These are phyloP conservation scores for Aleiodes sp. DNA, from an alignment of 1,140 invertebrate genomes.

Conservation along the genomic window DNA sequence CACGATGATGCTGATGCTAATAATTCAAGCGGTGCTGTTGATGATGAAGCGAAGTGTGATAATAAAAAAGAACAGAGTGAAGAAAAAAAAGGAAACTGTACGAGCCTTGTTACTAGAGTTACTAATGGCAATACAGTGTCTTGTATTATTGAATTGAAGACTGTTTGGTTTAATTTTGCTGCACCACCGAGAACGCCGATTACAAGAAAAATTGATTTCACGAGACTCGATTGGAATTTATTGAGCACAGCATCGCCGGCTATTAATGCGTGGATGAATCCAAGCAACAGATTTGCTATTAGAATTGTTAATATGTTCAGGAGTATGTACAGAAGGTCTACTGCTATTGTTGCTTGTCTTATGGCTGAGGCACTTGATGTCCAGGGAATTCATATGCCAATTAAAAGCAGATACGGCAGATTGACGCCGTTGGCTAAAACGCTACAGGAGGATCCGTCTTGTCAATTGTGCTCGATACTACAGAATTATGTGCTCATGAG, in stretches of 20 bases:
- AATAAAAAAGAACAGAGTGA: slow-evolving; percentile 37
- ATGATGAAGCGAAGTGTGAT: slow-evolving; percentile 49
- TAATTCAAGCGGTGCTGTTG: slow-evolving; percentile 61
- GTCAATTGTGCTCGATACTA: slow-evolving; percentile 90
- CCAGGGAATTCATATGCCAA: slow-evolving; percentile 82
- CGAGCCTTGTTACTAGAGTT: slow-evolving; percentile 50
- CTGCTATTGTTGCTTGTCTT: slow-evolving; percentile 90
- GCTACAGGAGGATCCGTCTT: slow-evolving; percentile 94
- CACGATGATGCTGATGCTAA: slow-evolving; percentile 55
- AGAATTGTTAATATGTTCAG: slow-evolving; percentile 82
- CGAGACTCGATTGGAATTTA: slow-evolving; percentile 94
- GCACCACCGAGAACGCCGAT: slow-evolving; percentile 94
- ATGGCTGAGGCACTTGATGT: slow-evolving; percentile 94
- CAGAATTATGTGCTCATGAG: slow-evolving; percentile 85
- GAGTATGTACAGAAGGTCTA: slow-evolving; percentile 78
- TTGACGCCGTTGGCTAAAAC: slow-evolving; percentile 89
- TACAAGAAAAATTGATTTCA: slow-evolving; percentile 94
- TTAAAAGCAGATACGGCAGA: slow-evolving; percentile 92
- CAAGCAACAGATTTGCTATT: slow-evolving; percentile 87
- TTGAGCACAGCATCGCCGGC: slow-evolving; percentile 94
- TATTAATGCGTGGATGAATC: slow-evolving; percentile 98
- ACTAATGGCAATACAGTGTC: slow-evolving; percentile 77
- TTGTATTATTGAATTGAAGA: slow-evolving; percentile 86
- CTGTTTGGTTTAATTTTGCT: slow-evolving; percentile 97
- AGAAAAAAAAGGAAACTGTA: slow-evolving; percentile 63